Evolutionary conservation across 2,797 vertebrate species (phyloP).

Genomic region (Podarcis lilfordi): DNA sequence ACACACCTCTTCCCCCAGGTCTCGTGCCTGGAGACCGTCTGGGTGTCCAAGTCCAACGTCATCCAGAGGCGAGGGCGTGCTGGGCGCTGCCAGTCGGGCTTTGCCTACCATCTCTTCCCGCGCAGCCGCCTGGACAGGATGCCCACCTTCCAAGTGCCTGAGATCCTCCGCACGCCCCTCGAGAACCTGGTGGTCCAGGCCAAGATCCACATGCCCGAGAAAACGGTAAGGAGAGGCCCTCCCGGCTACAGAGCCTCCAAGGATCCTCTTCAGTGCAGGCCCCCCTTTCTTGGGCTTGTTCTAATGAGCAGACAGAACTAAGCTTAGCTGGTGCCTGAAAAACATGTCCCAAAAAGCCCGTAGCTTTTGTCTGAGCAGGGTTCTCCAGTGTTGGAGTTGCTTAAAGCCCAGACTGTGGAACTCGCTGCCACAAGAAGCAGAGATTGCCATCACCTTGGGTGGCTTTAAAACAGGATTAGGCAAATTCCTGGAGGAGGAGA

Average conservation of each 20-base stretch:
- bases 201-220: constrained; percentile 93
- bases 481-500: too few relatives aligned
- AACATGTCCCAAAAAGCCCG: too few relatives aligned
- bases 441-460: not conserved
- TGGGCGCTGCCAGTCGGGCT: constrained; percentile 93
- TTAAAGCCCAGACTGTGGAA: too few relatives aligned
- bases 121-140: constrained; percentile 86
- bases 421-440: not conserved
- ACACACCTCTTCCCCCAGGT: constrained; percentile 78
- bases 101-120: constrained; percentile 93
- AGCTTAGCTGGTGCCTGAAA: rapidly evolving
- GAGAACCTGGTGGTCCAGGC: constrained; percentile 95
- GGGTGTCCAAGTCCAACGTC: constrained; percentile 93
- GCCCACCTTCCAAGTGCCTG: constrained; percentile 88
- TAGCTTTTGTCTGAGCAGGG: too few relatives aligned
- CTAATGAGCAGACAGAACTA: rapidly evolving
- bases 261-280: not conserved
- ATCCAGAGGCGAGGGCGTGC: constrained; percentile 93
- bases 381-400: not conserved
- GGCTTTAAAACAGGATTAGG: too few relatives aligned
- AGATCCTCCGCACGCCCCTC: constrained; percentile 94
- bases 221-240: constrained; percentile 79
- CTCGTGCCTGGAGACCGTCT: constrained; percentile 93
- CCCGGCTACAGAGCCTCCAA: not conserved
- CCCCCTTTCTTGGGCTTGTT: rapidly evolving